phyloP scores from a whole-genome alignment of 2,888 invertebrate genomes.

The Thumatha senex region DNA sequence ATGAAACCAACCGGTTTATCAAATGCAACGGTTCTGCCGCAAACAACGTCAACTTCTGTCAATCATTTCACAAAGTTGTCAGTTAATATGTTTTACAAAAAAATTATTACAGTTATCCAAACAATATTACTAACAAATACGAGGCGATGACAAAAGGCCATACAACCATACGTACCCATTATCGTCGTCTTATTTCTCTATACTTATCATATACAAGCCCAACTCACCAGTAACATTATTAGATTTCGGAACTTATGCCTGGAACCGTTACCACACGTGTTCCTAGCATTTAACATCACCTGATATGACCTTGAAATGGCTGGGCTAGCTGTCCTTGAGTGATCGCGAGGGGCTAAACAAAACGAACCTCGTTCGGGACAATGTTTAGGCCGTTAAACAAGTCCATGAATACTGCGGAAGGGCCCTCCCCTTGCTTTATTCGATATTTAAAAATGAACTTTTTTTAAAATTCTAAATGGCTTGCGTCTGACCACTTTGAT shows the following conservation, averaged over 20 bases:
- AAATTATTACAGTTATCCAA: too few species aligned
- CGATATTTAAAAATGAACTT: conserved; percentile 9
- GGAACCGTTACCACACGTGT: conserved; percentile 37
- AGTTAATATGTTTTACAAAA: conserved; percentile 11
- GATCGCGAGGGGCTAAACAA: conserved; percentile 36
- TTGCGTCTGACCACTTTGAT: too few species aligned
- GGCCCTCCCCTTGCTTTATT: conserved; percentile 33
- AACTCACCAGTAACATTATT: too few species aligned
- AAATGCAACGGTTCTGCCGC: background rate
- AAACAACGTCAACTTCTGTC: conserved; percentile 5
- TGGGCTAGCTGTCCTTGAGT: conserved; percentile 37
- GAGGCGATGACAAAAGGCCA: too few species aligned
- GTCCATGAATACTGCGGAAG: conserved; percentile 41
- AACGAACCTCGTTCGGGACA: conserved; percentile 32
- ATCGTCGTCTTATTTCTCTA: too few species aligned
- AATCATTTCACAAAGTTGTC: conserved; percentile 11
- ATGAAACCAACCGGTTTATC: background rate
- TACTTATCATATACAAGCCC: too few species aligned
- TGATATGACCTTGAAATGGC: conserved; percentile 41
- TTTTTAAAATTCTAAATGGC: too few species aligned
- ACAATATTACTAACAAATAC: too few species aligned
- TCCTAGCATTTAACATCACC: conserved; percentile 28
- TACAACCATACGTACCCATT: too few species aligned
- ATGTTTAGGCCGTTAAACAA: conserved; percentile 45
- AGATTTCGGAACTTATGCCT: background rate